These are phyloP conservation scores for Pomatostomus ruficeps DNA, from an alignment of 2,113 vertebrate genomes.

Conservation along the genomic window DNA sequence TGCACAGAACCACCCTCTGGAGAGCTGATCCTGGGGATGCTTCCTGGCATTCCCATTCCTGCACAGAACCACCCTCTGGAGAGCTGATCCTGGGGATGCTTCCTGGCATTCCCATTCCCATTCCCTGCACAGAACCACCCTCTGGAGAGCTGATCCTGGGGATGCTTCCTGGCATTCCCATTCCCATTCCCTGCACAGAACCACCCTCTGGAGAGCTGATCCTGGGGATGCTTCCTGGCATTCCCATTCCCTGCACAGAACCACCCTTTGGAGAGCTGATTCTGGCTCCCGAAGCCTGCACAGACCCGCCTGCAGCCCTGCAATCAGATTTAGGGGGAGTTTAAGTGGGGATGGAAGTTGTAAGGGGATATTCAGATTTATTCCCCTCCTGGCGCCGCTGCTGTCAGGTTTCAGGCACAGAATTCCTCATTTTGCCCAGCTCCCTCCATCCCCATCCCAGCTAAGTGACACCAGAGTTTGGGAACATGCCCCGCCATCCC, in stretches of 20 bases:
- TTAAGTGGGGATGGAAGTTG: fast-evolving
- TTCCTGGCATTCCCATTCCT: not conserved
- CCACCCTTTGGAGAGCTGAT: not conserved
- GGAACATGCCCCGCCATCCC: not conserved
- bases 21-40: not conserved
- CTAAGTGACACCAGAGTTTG: not conserved
- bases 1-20: not conserved
- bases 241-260: not conserved
- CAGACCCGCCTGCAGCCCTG: not conserved
- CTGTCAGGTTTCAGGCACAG: not conserved
- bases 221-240: not conserved
- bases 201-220: not conserved
- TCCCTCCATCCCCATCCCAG: not conserved
- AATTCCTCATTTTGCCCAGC: not conserved
- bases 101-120: not conserved
- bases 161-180: not conserved
- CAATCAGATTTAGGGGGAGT: not conserved
- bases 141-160: not conserved
- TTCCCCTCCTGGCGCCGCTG: not conserved
- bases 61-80: not conserved
- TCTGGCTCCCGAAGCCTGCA: not conserved
- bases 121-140: not conserved
- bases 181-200: not conserved
- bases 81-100: not conserved
- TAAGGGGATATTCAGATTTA: not conserved